These are phyloP conservation scores for Ennomos quercinarius DNA, from an alignment of 2,888 invertebrate genomes.

Conservation along the genomic window DNA sequence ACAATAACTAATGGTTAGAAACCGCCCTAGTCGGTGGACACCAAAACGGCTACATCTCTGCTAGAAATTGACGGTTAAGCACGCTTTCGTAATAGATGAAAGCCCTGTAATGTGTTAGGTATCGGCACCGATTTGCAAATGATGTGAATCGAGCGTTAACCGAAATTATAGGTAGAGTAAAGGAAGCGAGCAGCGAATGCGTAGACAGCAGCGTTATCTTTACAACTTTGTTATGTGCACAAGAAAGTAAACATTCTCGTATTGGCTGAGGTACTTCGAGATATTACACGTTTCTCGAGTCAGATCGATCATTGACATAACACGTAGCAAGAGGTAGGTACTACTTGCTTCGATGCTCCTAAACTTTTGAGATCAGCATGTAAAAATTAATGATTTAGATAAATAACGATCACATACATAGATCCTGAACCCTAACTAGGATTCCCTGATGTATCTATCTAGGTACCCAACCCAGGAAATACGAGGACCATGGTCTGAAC, in stretches of 20 bases:
- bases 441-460: too few relatives aligned
- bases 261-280: conserved; percentile 20
- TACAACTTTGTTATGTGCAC: conserved; percentile 29
- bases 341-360: too few relatives aligned
- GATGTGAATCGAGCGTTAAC: conserved; percentile 72
- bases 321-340: neutral
- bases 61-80: conserved; percentile 51
- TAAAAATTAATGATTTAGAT: too few relatives aligned
- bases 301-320: neutral
- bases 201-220: conserved; percentile 49
- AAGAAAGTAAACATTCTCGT: conserved; percentile 26
- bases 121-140: conserved; percentile 69
- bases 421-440: too few relatives aligned
- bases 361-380: too few relatives aligned
- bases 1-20: conserved; percentile 51
- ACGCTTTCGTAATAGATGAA: conserved; percentile 60
- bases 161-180: conserved; percentile 76
- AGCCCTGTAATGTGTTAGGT: conserved; percentile 67
- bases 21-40: conserved; percentile 76
- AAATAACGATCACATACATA: too few relatives aligned
- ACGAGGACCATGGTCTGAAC: too few relatives aligned
- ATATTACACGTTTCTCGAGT: neutral
- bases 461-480: too few relatives aligned
- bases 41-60: conserved; percentile 80
- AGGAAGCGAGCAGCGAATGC: conserved; percentile 56